phyloP scores from a whole-genome alignment of 2,797 vertebrate genomes.

The Miichthys miiuy region DNA sequence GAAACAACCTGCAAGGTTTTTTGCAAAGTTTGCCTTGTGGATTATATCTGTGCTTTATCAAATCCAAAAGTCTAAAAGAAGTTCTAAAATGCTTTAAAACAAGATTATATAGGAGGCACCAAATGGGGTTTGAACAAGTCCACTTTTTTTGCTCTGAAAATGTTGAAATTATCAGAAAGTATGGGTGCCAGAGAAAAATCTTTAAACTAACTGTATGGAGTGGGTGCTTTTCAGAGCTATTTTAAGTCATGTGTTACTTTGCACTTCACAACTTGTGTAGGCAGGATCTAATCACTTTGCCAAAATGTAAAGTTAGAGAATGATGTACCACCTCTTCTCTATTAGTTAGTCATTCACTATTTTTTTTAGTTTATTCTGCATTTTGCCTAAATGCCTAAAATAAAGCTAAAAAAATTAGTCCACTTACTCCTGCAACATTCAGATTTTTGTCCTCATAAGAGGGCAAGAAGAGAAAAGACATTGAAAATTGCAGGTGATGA shows the following conservation, averaged over 20 bases:
- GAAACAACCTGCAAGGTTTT: background rate
- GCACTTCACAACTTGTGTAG: slow-evolving; percentile 42
- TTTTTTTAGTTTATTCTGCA: slow-evolving; percentile 5
- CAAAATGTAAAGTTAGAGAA: slow-evolving; percentile 38
- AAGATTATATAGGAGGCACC: background rate
- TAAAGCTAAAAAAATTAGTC: background rate
- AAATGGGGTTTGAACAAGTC: background rate
- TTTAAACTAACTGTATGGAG: slow-evolving; percentile 11
- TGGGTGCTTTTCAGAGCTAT: slow-evolving; percentile 24
- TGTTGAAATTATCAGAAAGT: background rate
- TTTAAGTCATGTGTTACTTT: slow-evolving; percentile 31
- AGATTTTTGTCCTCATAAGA: background rate
- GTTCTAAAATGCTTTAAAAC: background rate
- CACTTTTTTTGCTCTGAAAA: background rate
- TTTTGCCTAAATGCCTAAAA: background rate
- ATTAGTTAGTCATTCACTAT: background rate
- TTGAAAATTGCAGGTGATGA: slow-evolving; percentile 19
- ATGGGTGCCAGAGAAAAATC: background rate
- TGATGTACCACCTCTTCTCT: background rate
- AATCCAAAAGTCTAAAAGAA: background rate
- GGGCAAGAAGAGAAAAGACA: slow-evolving; percentile 6
- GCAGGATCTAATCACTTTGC: slow-evolving; percentile 22
- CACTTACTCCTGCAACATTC: slow-evolving; percentile 12
- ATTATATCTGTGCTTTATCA: background rate
- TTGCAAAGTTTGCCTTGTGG: background rate